A percentile compares a stretch with the other conserved stretches of the same genome.
Conservation (phyloP, 1,140 invertebrate species). For the Drosophila chauvacae region DNA sequence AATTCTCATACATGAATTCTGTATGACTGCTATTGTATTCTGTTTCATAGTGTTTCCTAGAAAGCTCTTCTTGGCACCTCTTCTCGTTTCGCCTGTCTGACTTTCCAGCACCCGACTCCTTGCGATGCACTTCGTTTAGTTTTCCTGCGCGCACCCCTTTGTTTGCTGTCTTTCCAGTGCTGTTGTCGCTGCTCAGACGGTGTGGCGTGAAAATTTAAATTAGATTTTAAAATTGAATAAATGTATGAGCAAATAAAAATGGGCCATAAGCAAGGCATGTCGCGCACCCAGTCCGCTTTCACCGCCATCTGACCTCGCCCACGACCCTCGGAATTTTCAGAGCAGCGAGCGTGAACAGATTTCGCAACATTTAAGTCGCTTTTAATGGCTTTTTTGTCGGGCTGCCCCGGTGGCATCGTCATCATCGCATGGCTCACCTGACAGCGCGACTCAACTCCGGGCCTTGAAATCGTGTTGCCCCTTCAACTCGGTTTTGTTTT, state of each 20-base stretch:
- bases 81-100: conserved; percentile 23
- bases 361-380: conserved; percentile 60
- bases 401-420: conserved; percentile 27
- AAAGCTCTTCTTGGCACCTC: conserved; percentile 1
- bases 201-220: conserved; percentile 80
- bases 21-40: conserved; percentile 3
- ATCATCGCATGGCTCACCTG: conserved; percentile 12
- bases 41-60: background rate
- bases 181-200: conserved; percentile 22
- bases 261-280: conserved; percentile 58
- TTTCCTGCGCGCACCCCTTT: conserved; percentile 36
- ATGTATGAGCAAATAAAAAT: conserved; percentile 74
- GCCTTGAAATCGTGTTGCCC: conserved; percentile 41
- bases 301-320: background rate
- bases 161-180: conserved; percentile 24
- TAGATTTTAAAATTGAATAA: conserved; percentile 82
- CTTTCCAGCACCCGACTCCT: conserved; percentile 31
- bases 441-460: conserved; percentile 17
- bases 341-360: conserved; percentile 54
- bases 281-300: conserved; percentile 5
- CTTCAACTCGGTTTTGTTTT: conserved; percentile 41
- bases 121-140: conserved; percentile 68
- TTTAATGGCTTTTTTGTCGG: conserved; percentile 76
- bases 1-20: background rate
- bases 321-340: background rate